Base-by-base conservation (phyloP, 2,113 vertebrate genomes). In the Bufo gargarizans region DNA sequence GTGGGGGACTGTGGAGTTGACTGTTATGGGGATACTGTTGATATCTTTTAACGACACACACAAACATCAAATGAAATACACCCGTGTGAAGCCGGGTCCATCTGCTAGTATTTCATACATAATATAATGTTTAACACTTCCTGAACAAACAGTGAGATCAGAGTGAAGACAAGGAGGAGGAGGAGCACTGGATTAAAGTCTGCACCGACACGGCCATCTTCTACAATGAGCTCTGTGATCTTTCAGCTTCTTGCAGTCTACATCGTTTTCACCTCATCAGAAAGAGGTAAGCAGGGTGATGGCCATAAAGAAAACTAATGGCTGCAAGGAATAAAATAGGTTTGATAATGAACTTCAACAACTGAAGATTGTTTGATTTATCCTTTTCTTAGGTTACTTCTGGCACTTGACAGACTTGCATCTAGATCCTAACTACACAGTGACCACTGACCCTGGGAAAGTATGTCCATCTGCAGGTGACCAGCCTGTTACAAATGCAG, bases 341-440 rank as follows among this genome's bases (percentile, higher is more conserved):
- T 50, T 50, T 6, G 22, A 49, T 49, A 45, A 9, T 82, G 17
- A 49, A 49, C 43, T 33, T 59, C 7, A 45, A 19, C 17, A 47
- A 11, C 1, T 33, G 4, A 33, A 59, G 16, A 7, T 43, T 72
- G 33, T 58, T 74, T 77, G 10, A 8, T 12, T 88, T 87, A 3
- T 72, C 19, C 63, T 58, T 5, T 53, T n/a, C 0, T 11, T 90
- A 97, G 97, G 97, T 12, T 92, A 89, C 59, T 99, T 99, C 89
- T 98, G 97, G 98, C 97, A 98, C 90, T 91, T 99, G 90, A 96
- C 97, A 49, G 97, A 99, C 91, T 92, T 97, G 80, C 98, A 99
- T 86, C 96, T 95, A 92, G 98, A 99, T 63, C 95, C 95, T 0
- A 92, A 94, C 4, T 99, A 97, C 90, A 90, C 92, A 0, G 91